Base-by-base conservation (phyloP, 2,888 invertebrate species). In the Andrena minutula region DNA sequence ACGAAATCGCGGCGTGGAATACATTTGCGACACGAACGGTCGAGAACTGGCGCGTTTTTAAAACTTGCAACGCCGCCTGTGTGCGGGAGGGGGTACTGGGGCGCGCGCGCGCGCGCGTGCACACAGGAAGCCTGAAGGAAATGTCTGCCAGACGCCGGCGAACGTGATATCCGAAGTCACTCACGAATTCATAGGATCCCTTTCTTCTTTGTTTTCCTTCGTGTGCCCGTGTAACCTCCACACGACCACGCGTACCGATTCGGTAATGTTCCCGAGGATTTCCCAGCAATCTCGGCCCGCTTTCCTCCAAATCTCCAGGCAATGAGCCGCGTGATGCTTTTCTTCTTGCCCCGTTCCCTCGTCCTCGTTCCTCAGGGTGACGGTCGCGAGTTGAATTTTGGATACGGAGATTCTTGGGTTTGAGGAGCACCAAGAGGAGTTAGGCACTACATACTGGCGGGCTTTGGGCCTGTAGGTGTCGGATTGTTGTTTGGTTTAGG, bases 141-240 rank as follows among this genome's bases (percentile, higher is more conserved):
- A 88, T 86, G 87, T 82, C 85, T 76, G 77, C 75, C 86, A 84
- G 86, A 81, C 77, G 82, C 77, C 75, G 72, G 77, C 74, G 69
- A 76, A 88, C 87, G 87, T 88, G 88, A 86, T 86, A 88, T 86
- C 85, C 87, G 77, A 78, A 88, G 88, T 88, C 88, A 80, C 88
- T 88, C 88, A 88, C 86, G 85, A 88, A 88, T 88, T 88, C 88
- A 88, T 88, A 83, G 87, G 88, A 88, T 71, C 79, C 65, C 64
- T 75, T 74, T 69, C 68, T 74, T 73, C 77, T 85, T 83, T 80
- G 77, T 83, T 82, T 75, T 74, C 83, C 80, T 75, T 79, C 79
- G 71, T 73, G 74, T 49, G 73, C 60, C 65, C 65, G 51, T 81
- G 81, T 83, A 86, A 85, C 81, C 77, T 78, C 66, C 70, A 76